Conservation (phyloP, 1,140 invertebrate species). For the Dreissena rostriformis region DNA sequence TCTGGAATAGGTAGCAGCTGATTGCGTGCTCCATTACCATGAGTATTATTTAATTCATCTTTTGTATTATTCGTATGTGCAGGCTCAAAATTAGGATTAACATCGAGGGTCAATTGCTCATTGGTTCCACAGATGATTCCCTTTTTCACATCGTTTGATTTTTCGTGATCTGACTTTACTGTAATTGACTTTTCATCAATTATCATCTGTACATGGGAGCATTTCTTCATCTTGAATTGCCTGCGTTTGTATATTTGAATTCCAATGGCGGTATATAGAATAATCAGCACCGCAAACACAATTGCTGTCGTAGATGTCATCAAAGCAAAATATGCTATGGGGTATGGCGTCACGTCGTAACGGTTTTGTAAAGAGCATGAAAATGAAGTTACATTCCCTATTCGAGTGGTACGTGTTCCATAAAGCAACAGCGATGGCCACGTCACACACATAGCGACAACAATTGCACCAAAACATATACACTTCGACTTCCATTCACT, state of each 20-base stretch:
- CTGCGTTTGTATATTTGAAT: slow-evolving; percentile 40
- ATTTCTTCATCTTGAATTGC: slow-evolving; percentile 20
- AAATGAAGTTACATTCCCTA: slow-evolving; percentile 6
- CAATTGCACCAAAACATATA: slow-evolving; percentile 36
- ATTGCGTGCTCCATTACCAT: too few species aligned
- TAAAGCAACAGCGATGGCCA: slow-evolving; percentile 48
- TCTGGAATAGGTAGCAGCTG: too few species aligned
- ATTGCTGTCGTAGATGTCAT: slow-evolving; percentile 14
- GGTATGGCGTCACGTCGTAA: slow-evolving; percentile 26
- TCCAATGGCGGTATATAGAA: slow-evolving; percentile 38
- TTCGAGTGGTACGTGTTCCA: slow-evolving; percentile 19
- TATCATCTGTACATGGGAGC: too few species aligned
- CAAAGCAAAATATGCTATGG: slow-evolving; percentile 19
- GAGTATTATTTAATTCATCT: too few species aligned
- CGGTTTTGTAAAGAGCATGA: slow-evolving; percentile 34
- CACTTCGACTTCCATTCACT: slow-evolving; percentile 37
- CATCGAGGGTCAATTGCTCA: too few species aligned
- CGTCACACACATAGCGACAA: slow-evolving; percentile 15
- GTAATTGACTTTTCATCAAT: too few species aligned
- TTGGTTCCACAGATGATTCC: too few species aligned
- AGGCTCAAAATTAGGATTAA: too few species aligned
- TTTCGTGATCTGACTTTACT: too few species aligned
- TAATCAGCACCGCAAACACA: slow-evolving; percentile 17
- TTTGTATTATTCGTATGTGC: too few species aligned
- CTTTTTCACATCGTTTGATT: too few species aligned